Conservation (phyloP, 2,113 vertebrate species). For the Setophaga coronata region DNA sequence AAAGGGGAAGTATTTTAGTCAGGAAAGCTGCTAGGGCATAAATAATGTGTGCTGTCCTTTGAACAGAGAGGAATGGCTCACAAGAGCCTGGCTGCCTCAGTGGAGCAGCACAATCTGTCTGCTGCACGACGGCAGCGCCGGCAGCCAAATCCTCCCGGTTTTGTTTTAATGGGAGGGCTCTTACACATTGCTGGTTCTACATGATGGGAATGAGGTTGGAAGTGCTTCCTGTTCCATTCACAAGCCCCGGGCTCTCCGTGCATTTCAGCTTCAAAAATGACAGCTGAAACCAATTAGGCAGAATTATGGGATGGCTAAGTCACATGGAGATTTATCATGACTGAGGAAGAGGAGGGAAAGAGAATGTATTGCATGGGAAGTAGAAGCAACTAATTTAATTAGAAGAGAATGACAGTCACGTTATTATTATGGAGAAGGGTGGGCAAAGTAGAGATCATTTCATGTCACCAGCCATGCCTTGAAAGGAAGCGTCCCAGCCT, state of each 20-base stretch:
- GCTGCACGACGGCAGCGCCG: conserved; percentile 50
- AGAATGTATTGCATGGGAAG: conserved; percentile 32
- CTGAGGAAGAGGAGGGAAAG: conserved; percentile 3
- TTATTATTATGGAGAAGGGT: conserved; percentile 10
- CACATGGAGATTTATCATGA: conserved; percentile 63
- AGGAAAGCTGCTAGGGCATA: conserved; percentile 49
- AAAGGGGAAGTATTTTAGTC: conserved; percentile 52
- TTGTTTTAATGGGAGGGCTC: conserved; percentile 70
- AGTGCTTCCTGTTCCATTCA: conserved; percentile 70
- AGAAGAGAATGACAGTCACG: neutral
- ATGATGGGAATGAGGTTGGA: conserved; percentile 73
- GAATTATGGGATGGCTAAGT: conserved; percentile 63
- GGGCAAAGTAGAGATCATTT: neutral
- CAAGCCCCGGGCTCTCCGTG: conserved; percentile 68
- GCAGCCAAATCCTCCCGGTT: conserved; percentile 68
- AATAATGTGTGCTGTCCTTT: conserved; percentile 50
- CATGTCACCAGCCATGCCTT: neutral
- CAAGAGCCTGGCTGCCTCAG: conserved; percentile 24
- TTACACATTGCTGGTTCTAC: conserved; percentile 74
- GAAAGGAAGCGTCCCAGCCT: neutral
- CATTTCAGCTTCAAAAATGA: conserved; percentile 71
- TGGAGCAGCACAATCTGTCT: conserved; percentile 67
- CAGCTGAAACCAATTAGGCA: conserved; percentile 76
- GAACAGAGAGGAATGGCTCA: conserved; percentile 54
- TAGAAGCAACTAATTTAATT: conserved; percentile 66